Evolutionary conservation across 1,140 invertebrate genomes (phyloP), one percentile per base, ranked within the genome.

Genomic region (Anastatus disparis): DNA sequence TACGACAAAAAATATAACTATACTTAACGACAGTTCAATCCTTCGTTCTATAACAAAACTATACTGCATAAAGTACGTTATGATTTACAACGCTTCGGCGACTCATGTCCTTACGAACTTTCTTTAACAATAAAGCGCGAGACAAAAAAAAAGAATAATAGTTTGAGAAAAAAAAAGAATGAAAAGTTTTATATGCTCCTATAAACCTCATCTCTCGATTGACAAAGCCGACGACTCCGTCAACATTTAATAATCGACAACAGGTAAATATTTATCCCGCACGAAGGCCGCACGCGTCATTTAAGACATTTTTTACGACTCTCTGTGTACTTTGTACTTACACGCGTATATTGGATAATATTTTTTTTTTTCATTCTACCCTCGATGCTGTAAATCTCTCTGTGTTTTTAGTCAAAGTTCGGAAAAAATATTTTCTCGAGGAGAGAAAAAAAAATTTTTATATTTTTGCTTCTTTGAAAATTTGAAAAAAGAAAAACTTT

Each of bases 231-330:
- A 35, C 4, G 31, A 35, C 10, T 27, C 31, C 38, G 52, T 53
- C 20, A 24, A 29, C n/a, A n/a, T n/a, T 15, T 52, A 56, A 66
- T 55, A 13, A 55, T 44, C 56, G 66, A 35, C 52, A 26, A 38
- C 66, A 61, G 66, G 66, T 68, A 68, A 68, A 61, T 68, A 61
- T 68, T 68, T 68, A 24, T 10, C 42, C 20, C 9, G n/a, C 27
- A 27, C 31, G 53, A 68, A 68, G 55, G 65, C 65, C 65, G 50
- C 55, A 27, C 35, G 40, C 40, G 20, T 12, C 44, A 58, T 70
- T 55, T 68, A 35, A 58, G n/a, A n/a, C n/a, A n/a, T n/a, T n/a
- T n/a, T n/a, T n/a, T n/a, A n/a, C n/a, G n/a, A n/a, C n/a, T n/a
- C n/a, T n/a, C n/a, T n/a, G n/a, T n/a, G n/a, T n/a, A n/a, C n/a